Conservation (phyloP, 1,140 invertebrate species). For the Drosophila ficusphila region DNA sequence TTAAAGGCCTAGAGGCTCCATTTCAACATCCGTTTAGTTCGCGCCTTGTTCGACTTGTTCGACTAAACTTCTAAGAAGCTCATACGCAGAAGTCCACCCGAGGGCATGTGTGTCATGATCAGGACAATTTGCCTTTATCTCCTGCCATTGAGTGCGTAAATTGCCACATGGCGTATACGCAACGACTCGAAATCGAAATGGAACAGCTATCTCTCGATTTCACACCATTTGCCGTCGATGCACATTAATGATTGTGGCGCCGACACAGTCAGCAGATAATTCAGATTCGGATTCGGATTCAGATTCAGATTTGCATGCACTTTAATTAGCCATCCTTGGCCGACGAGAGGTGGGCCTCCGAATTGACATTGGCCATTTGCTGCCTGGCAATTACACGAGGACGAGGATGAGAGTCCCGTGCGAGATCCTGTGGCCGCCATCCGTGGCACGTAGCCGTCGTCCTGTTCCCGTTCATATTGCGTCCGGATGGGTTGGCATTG, state of each 20-base stretch:
- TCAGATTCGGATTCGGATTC: conserved; percentile 77
- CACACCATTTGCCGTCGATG: conserved; percentile 29
- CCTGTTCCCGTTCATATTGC: background rate
- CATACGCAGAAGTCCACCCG: background rate
- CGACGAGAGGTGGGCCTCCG: background rate
- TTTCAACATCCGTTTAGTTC: background rate
- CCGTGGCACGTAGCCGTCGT: conserved; percentile 52
- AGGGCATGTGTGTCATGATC: background rate
- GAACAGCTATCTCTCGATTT: conserved; percentile 3
- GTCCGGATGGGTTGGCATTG: conserved; percentile 23
- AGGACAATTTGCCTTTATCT: conserved; percentile 11
- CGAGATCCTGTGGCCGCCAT: background rate
- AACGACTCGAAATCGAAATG: conserved; percentile 17
- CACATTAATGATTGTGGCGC: conserved; percentile 37
- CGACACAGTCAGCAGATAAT: conserved; percentile 53
- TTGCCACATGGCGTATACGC: conserved; percentile 62
- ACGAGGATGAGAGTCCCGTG: background rate
- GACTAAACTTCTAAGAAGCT: conserved; percentile 15
- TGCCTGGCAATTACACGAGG: conserved; percentile 59
- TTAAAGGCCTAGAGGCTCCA: background rate
- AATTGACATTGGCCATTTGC: conserved; percentile 54
- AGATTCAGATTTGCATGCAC: conserved; percentile 76
- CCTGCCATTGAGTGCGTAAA: conserved; percentile 28
- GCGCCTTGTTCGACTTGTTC: background rate
- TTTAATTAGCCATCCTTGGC: conserved; percentile 66